phyloP scores from a whole-genome alignment of 1,140 invertebrate genomes.

The Lutraria rhynchaena region DNA sequence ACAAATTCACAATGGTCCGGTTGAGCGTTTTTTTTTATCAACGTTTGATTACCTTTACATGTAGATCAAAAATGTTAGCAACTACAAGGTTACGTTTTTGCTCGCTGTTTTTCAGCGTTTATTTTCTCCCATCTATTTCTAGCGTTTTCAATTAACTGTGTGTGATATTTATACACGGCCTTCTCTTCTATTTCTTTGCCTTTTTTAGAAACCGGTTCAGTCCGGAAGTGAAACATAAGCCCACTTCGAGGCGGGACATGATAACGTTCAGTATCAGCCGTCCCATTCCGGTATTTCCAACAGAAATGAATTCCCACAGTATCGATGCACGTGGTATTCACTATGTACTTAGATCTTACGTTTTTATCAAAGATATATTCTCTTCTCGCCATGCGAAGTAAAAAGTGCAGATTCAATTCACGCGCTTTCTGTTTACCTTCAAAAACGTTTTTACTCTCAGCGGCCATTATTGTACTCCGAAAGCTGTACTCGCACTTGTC shows the following conservation, averaged over 20 bases:
- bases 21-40: too few species aligned
- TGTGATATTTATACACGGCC: slow-evolving; percentile 35
- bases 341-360: slow-evolving; percentile 24
- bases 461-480: slow-evolving; percentile 16
- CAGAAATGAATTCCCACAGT: slow-evolving; percentile 36
- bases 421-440: slow-evolving; percentile 38
- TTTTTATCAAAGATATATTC: slow-evolving; percentile 37
- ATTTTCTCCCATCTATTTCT: slow-evolving; percentile 32
- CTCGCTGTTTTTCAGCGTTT: slow-evolving; percentile 5
- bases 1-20: too few species aligned
- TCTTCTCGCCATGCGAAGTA: slow-evolving; percentile 14
- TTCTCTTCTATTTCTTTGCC: slow-evolving; percentile 45
- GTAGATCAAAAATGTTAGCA: too few species aligned
- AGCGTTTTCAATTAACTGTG: slow-evolving; percentile 15
- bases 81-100: too few species aligned
- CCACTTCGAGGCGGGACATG: slow-evolving; percentile 30
- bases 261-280: slow-evolving; percentile 21
- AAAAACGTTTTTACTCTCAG: slow-evolving; percentile 31
- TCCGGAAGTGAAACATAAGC: slow-evolving; percentile 23
- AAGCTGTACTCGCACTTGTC: slow-evolving; percentile 31
- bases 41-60: too few species aligned
- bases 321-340: slow-evolving; percentile 34
- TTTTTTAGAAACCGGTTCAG: slow-evolving; percentile 33
- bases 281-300: slow-evolving; percentile 34
- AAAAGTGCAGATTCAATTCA: slow-evolving; percentile 10